phyloP scores from a whole-genome alignment of 2,888 invertebrate genomes.

The Idaea biselata region DNA sequence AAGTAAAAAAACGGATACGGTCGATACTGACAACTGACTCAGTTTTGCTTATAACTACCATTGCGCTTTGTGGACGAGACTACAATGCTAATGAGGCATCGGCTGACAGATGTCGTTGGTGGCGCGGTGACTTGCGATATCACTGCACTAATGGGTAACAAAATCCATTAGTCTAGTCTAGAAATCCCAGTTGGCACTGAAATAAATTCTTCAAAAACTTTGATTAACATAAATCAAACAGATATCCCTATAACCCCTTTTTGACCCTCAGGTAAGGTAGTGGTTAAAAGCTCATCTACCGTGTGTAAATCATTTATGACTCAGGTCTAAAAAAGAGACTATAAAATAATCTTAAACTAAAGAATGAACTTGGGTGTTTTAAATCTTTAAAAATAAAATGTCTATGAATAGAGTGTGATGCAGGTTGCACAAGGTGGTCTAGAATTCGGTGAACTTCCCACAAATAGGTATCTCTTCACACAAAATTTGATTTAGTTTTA shows the following conservation, averaged over 20 bases:
- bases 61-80: conserved; percentile 5
- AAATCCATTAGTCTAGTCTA: too few species aligned
- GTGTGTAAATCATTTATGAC: too few species aligned
- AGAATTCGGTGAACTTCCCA: not conserved
- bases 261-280: too few species aligned
- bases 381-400: not conserved
- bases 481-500: conserved; percentile 3
- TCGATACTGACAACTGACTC: not conserved
- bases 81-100: conserved; percentile 51
- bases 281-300: too few species aligned
- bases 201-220: too few species aligned
- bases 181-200: not conserved
- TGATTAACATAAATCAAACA: too few species aligned
- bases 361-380: not conserved
- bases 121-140: conserved; percentile 7
- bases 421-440: not conserved
- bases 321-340: not conserved
- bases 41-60: not conserved
- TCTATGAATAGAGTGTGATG: not conserved
- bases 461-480: conserved; percentile 3
- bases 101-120: conserved; percentile 41
- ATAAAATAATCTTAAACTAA: not conserved
- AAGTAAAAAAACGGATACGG: too few species aligned
- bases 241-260: too few species aligned
- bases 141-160: not conserved